Conservation (phyloP, 2,113 vertebrate genomes). For the Delphinapterus leucas region DNA sequence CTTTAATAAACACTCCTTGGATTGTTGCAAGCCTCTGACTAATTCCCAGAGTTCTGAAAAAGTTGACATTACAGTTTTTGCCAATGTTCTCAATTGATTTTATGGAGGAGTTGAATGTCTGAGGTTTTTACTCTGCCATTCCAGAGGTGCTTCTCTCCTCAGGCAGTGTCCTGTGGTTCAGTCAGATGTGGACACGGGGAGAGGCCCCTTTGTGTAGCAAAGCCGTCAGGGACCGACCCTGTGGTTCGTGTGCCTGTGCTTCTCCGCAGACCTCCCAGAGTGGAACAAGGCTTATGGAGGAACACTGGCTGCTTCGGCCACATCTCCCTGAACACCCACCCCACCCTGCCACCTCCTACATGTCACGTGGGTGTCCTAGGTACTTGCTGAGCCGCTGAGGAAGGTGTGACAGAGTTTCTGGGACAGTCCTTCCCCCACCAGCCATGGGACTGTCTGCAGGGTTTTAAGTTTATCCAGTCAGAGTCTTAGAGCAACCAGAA, state of each 20-base stretch:
- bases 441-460: neutral
- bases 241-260: neutral
- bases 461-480: neutral
- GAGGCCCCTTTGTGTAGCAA: neutral
- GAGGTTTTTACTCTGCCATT: neutral
- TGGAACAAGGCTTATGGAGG: neutral
- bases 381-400: neutral
- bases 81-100: neutral
- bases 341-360: rapidly evolving
- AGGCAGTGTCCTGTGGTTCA: neutral
- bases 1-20: neutral
- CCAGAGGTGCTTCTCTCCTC: neutral
- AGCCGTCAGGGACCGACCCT: rapidly evolving
- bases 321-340: neutral
- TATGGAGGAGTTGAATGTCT: neutral
- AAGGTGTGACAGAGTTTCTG: no score
- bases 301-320: neutral
- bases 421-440: no score
- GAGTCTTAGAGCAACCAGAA: neutral
- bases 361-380: neutral
- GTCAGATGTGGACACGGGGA: neutral
- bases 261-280: neutral
- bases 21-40: neutral
- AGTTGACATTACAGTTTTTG: neutral
- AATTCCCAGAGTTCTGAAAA: neutral